phyloP scores from a whole-genome alignment of 2,797 vertebrate species.

The Lophius americanus region DNA sequence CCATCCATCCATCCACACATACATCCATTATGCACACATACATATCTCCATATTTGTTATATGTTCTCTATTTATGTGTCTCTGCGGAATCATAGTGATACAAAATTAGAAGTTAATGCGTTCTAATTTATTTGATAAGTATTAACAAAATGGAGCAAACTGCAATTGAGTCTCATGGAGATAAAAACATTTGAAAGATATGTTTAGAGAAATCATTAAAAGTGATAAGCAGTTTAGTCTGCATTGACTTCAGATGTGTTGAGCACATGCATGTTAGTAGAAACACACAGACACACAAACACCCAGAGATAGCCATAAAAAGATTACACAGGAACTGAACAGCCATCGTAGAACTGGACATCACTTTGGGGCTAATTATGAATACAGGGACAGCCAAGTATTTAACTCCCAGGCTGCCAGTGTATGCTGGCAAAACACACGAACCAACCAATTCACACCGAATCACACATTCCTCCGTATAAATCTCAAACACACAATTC shows the following conservation, averaged over 20 bases:
- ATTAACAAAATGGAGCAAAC: no score
- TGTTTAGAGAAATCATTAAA: not conserved
- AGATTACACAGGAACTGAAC: conserved; percentile 30
- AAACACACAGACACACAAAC: conserved; percentile 26
- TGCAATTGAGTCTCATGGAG: not conserved
- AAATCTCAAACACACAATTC: conserved; percentile 52
- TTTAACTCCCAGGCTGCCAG: conserved; percentile 78
- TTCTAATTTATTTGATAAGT: no score
- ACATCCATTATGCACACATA: no score
- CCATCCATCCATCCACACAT: no score
- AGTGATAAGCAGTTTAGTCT: not conserved
- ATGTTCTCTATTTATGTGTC: no score
- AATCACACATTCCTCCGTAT: conserved; percentile 45
- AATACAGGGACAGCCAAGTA: conserved; percentile 76
- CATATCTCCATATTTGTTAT: no score
- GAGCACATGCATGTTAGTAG: conserved; percentile 6
- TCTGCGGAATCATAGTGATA: no score
- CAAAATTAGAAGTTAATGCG: no score
- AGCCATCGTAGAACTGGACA: conserved; percentile 72
- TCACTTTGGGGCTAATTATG: conserved; percentile 78
- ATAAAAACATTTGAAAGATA: not conserved
- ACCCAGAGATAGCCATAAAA: not conserved
- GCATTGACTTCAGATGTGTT: not conserved
- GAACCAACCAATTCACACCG: conserved; percentile 44
- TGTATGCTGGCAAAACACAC: conserved; percentile 70